Conservation (phyloP, 1,140 invertebrate species). For the Ditylenchus dipsaci region DNA sequence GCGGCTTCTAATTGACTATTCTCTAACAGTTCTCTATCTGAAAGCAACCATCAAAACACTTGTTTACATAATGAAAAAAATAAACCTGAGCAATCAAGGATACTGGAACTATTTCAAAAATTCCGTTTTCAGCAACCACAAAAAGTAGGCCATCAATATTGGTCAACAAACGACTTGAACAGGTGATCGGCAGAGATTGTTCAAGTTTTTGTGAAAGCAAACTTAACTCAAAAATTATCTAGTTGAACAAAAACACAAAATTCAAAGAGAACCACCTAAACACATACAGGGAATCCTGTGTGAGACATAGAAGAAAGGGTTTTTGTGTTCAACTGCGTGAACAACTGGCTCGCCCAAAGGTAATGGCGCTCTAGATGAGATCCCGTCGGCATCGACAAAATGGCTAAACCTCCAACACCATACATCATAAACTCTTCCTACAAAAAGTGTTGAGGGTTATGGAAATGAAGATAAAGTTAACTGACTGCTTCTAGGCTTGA, state of each 20-base stretch:
- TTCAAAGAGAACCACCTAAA: too few relatives aligned
- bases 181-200: background rate
- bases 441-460: background rate
- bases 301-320: background rate
- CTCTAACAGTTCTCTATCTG: too few relatives aligned
- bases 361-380: background rate
- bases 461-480: background rate
- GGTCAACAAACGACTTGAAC: background rate
- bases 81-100: background rate
- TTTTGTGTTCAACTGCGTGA: background rate
- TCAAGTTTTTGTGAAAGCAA: background rate
- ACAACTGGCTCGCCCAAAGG: background rate
- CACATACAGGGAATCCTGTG: background rate
- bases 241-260: too few relatives aligned
- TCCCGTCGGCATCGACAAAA: background rate
- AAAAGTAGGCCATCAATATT: background rate
- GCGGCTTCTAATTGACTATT: too few relatives aligned
- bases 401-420: background rate
- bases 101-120: background rate
- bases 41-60: too few relatives aligned
- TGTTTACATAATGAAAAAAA: too few relatives aligned
- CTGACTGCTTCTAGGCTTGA: background rate
- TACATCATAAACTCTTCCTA: background rate
- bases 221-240: background rate
- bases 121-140: background rate